A percentile compares a stretch with the other conserved stretches of the same genome.
phyloP scores from a whole-genome alignment of 2,888 invertebrate genomes.

The Mamestra brassicae region DNA sequence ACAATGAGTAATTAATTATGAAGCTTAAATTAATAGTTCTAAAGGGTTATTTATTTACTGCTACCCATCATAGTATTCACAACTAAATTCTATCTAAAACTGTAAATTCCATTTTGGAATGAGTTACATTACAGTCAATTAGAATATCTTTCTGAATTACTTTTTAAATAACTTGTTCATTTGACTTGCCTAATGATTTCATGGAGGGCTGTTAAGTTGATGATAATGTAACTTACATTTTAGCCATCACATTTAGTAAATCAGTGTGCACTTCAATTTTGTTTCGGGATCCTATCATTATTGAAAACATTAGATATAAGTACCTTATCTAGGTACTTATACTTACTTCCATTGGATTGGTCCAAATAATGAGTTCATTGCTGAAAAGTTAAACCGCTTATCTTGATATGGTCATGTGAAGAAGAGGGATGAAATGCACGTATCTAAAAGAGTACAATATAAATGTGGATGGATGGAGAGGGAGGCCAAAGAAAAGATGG shows the following conservation, averaged over 20 bases:
- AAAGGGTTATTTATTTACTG: neutral
- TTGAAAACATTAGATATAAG: neutral
- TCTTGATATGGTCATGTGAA: too few relatives aligned
- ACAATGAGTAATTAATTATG: neutral
- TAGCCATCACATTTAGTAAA: neutral
- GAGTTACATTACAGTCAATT: neutral
- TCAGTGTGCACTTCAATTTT: neutral
- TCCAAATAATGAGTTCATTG: too few relatives aligned
- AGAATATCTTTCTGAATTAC: constrained; percentile 1
- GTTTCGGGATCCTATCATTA: neutral
- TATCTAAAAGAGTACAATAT: too few relatives aligned
- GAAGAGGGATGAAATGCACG: too few relatives aligned
- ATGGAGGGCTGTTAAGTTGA: neutral
- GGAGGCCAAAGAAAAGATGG: too few relatives aligned
- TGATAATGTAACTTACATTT: neutral
- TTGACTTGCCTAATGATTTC: constrained; percentile 9
- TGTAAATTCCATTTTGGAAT: neutral
- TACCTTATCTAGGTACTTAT: too few relatives aligned
- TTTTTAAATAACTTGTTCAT: neutral
- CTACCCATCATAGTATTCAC: too few relatives aligned
- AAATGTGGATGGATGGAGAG: too few relatives aligned
- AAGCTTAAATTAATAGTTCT: neutral
- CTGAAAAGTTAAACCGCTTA: too few relatives aligned
- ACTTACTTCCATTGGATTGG: neutral
- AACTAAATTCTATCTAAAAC: neutral